phyloP scores from a whole-genome alignment of 2,113 vertebrate genomes.

The Cinclus cinclus region DNA sequence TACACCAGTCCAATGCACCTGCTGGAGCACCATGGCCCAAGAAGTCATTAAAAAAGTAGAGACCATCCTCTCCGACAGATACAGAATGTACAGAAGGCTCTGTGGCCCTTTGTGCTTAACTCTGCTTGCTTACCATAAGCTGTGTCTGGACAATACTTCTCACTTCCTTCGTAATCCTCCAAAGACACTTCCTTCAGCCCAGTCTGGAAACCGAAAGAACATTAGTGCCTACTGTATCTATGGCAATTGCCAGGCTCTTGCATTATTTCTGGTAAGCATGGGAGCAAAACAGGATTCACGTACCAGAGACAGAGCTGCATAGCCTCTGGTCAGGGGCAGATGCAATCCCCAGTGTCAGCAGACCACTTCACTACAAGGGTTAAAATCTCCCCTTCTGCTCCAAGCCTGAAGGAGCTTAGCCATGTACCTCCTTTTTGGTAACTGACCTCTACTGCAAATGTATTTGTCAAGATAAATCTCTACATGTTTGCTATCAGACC shows the following conservation, averaged over 20 bases:
- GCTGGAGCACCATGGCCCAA: background rate
- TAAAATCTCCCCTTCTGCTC: background rate
- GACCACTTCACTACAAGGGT: background rate
- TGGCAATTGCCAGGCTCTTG: background rate
- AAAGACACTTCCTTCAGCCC: constrained; percentile 56
- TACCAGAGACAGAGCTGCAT: background rate
- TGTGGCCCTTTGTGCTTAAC: background rate
- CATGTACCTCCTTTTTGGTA: background rate
- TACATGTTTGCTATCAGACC: background rate
- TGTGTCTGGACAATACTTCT: constrained; percentile 78
- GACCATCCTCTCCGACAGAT: background rate
- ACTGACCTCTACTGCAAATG: background rate
- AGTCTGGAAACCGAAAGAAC: constrained; percentile 63
- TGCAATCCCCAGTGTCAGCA: background rate
- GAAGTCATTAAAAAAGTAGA: background rate
- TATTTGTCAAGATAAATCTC: background rate
- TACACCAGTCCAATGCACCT: background rate
- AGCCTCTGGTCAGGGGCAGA: background rate
- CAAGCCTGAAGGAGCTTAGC: background rate
- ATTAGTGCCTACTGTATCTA: constrained; percentile 28
- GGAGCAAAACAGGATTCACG: background rate
- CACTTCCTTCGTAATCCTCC: constrained; percentile 61
- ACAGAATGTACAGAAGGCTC: background rate
- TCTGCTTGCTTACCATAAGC: constrained; percentile 82
- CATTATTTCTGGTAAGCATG: background rate